phyloP scores from a whole-genome alignment of 53 echinoderm and acorn worm genomes.

The Paracentrotus lividus region DNA sequence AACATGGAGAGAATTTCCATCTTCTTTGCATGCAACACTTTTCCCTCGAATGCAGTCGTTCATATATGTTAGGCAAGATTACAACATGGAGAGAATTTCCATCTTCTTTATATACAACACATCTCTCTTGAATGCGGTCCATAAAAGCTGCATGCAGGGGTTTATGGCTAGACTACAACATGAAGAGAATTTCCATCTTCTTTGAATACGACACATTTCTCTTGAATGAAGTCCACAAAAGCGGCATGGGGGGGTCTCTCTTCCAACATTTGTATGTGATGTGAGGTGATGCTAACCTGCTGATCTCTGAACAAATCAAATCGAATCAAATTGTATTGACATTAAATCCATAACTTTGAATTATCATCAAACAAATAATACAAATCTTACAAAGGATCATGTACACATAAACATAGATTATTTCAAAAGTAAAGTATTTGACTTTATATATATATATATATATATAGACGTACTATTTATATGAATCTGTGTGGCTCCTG shows the following conservation, averaged over 20 bases:
- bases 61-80: neutral
- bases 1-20: neutral
- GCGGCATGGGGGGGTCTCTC: neutral
- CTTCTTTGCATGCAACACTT: neutral
- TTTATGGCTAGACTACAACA: neutral
- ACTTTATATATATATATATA: too few species aligned
- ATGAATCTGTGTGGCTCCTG: too few species aligned
- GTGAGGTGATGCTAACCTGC: neutral
- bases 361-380: too few species aligned
- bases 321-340: too few species aligned
- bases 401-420: too few species aligned
- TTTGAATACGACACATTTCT: constrained; percentile 1
- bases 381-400: too few species aligned
- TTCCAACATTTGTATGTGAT: neutral
- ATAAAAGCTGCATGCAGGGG: neutral
- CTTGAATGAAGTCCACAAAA: neutral
- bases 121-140: neutral
- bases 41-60: neutral
- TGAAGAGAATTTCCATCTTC: neutral
- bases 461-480: too few species aligned
- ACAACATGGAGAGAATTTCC: neutral
- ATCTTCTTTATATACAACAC: neutral
- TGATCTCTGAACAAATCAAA: neutral
- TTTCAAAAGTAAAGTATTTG: too few species aligned
- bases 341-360: too few species aligned